These are phyloP conservation scores for Ischnus inquisitorius DNA, from an alignment of 2,888 invertebrate genomes.

Conservation along the genomic window DNA sequence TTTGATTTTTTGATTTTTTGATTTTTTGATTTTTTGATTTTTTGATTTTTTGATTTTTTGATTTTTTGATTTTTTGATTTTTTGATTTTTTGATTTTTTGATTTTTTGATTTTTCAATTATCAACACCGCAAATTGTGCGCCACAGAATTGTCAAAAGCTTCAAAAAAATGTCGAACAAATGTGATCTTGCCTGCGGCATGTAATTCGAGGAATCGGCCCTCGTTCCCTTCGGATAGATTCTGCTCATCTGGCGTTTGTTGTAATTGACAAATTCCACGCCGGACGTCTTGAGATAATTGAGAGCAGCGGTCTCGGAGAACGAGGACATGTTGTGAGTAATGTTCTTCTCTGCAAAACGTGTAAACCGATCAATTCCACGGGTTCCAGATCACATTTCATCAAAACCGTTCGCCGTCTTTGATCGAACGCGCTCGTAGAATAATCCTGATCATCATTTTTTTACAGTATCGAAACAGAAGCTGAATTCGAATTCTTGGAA, in stretches of 20 bases:
- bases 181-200: conserved; percentile 94
- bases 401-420: no score
- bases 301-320: conserved; percentile 99
- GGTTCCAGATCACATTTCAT: no score
- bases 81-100: no score
- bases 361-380: conserved; percentile 13
- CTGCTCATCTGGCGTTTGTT: conserved; percentile 99
- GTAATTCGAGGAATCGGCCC: conserved; percentile 99
- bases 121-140: no score
- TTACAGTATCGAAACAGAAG: no score
- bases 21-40: no score
- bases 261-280: conserved; percentile 99
- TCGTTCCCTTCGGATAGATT: conserved; percentile 99
- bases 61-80: no score
- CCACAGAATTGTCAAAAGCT: neutral
- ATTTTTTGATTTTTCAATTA: neutral
- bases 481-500: neutral
- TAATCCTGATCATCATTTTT: no score
- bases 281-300: conserved; percentile 97
- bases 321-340: conserved; percentile 99
- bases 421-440: no score
- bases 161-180: neutral
- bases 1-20: no score
- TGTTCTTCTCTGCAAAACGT: conserved; percentile 93
- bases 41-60: no score